A percentile compares a stretch with the other conserved stretches of the same genome.
Evolutionary conservation across 2,113 vertebrate species (phyloP).

Genomic region (Takifugu flavidus): DNA sequence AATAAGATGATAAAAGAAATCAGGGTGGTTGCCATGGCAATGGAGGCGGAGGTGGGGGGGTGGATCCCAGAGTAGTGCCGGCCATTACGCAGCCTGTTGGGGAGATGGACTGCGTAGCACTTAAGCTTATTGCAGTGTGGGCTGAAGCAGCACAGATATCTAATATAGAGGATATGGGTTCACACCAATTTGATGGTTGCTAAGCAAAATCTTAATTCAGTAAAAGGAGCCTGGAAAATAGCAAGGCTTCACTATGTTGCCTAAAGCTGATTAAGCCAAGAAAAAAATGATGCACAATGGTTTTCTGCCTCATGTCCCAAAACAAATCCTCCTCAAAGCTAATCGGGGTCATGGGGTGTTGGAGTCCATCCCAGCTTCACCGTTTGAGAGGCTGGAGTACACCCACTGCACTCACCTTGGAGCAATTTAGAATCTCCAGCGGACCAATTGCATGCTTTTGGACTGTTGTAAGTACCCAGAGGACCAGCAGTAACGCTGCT

Average conservation of each 20-base stretch:
- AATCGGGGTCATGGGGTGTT: no score
- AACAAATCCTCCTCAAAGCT: no score
- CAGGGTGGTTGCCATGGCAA: slow-evolving; percentile 65
- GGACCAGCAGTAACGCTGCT: no score
- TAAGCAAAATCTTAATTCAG: slow-evolving; percentile 26
- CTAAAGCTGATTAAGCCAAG: no score
- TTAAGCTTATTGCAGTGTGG: slow-evolving; percentile 67
- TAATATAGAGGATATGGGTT: slow-evolving; percentile 55
- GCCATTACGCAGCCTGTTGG: slow-evolving; percentile 59
- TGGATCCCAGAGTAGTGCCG: slow-evolving; percentile 57
- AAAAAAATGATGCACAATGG: no score
- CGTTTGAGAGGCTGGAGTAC: no score
- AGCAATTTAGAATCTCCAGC: no score
- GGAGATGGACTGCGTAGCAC: slow-evolving; percentile 58
- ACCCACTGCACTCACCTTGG: no score
- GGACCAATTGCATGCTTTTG: no score
- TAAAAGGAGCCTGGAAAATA: slow-evolving; percentile 14
- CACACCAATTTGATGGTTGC: slow-evolving; percentile 56
- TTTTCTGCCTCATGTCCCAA: no score
- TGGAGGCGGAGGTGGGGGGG: slow-evolving; percentile 22
- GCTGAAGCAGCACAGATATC: slow-evolving; percentile 55
- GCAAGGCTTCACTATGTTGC: background rate
- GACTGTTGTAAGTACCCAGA: no score
- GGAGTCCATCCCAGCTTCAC: no score
- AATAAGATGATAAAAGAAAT: slow-evolving; percentile 23